Evolutionary conservation across 2,888 invertebrate species (phyloP).

Genomic region (Idaea aversata): DNA sequence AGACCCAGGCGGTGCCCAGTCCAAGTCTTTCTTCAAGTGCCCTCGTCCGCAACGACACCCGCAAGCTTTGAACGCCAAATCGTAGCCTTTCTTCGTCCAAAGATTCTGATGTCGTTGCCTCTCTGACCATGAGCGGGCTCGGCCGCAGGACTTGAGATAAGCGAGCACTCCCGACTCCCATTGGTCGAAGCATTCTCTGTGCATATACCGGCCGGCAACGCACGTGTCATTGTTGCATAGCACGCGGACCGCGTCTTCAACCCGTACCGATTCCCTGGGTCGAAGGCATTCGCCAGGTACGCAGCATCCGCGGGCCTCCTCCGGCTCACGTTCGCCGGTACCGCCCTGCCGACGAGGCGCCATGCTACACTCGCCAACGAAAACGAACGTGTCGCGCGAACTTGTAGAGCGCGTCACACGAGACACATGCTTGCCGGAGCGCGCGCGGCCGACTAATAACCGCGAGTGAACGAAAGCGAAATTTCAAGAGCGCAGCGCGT

Average conservation of each 20-base stretch:
- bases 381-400: conserved; percentile 65
- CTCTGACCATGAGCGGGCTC: conserved; percentile 97
- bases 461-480: conserved; percentile 84
- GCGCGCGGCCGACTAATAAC: conserved; percentile 82
- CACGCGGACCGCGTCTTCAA: conserved; percentile 91
- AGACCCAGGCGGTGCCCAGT: conserved; percentile 90
- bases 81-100: conserved; percentile 99
- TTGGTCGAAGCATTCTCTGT: conserved; percentile 95
- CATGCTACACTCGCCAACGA: conserved; percentile 67
- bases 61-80: conserved; percentile 96
- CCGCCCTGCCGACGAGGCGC: conserved; percentile 77
- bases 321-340: conserved; percentile 71
- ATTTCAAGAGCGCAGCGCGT: conserved; percentile 83
- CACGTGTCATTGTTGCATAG: conserved; percentile 97
- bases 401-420: conserved; percentile 73
- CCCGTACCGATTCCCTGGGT: conserved; percentile 81
- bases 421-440: conserved; percentile 81
- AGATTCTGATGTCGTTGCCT: conserved; percentile 96
- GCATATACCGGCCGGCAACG: conserved; percentile 94
- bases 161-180: conserved; percentile 95
- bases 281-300: conserved; percentile 92
- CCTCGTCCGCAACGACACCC: conserved; percentile 96
- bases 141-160: conserved; percentile 93
- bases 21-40: conserved; percentile 95
- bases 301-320: conserved; percentile 85